phyloP scores from a whole-genome alignment of 2,888 invertebrate genomes.

The Automeris io region DNA sequence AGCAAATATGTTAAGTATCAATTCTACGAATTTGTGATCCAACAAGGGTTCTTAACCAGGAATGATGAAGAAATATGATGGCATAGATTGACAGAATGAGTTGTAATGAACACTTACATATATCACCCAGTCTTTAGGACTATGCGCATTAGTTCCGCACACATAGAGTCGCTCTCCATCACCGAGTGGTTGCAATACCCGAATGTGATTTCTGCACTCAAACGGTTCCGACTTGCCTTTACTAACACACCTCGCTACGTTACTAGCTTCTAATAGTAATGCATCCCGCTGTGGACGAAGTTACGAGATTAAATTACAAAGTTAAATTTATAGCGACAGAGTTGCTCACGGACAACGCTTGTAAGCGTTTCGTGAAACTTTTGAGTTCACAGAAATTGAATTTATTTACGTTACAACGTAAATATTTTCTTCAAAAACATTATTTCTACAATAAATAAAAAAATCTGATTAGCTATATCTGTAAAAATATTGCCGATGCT shows the following conservation, averaged over 20 bases:
- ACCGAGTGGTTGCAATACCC: slow-evolving; percentile 80
- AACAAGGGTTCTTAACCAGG: background rate
- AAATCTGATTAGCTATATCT: too few relatives aligned
- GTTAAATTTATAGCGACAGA: slow-evolving; percentile 7
- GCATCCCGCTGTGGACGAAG: slow-evolving; percentile 66
- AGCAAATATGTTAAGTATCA: background rate
- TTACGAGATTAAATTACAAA: slow-evolving; percentile 12
- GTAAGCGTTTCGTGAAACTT: background rate
- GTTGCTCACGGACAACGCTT: background rate
- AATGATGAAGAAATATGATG: too few relatives aligned
- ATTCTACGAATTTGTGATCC: background rate
- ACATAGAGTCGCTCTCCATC: slow-evolving; percentile 78
- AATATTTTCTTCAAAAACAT: too few relatives aligned
- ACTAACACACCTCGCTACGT: slow-evolving; percentile 78
- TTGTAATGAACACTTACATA: slow-evolving; percentile 77
- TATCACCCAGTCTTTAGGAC: slow-evolving; percentile 80
- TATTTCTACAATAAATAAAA: too few relatives aligned
- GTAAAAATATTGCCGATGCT: too few relatives aligned
- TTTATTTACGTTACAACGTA: slow-evolving; percentile 15
- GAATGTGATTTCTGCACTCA: slow-evolving; percentile 80
- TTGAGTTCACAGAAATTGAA: slow-evolving; percentile 13
- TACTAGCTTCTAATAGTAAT: slow-evolving; percentile 75
- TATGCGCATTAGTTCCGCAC: slow-evolving; percentile 81
- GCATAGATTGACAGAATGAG: background rate
- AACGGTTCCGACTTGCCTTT: slow-evolving; percentile 81